These are phyloP conservation scores for Nineta flava DNA, from an alignment of 2,888 invertebrate species.

Conservation along the genomic window DNA sequence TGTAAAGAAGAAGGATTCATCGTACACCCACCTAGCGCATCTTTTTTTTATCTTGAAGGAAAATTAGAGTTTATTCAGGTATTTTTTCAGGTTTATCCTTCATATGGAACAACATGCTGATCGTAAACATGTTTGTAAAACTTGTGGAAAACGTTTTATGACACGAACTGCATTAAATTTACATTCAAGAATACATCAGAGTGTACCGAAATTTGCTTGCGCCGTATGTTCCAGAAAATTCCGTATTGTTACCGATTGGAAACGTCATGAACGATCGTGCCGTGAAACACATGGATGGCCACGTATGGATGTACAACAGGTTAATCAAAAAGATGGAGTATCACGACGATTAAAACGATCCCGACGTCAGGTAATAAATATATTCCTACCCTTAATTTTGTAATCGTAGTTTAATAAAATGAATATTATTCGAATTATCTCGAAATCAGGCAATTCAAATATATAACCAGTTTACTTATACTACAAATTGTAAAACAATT, in stretches of 20 bases:
- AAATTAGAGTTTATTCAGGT: neutral
- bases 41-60: no score
- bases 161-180: conserved; percentile 1
- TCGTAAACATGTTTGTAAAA: conserved; percentile 3
- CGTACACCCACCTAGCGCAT: no score
- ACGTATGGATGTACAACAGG: neutral
- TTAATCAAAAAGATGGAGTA: neutral
- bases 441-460: no score
- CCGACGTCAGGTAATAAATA: neutral
- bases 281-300: conserved; percentile 2
- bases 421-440: no score
- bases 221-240: conserved; percentile 3
- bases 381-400: no score
- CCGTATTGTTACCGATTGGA: conserved; percentile 1
- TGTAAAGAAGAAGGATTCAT: no score
- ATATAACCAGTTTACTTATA: no score
- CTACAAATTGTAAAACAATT: no score
- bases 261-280: conserved; percentile 2
- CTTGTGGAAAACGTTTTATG: conserved; percentile 4
- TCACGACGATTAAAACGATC: neutral
- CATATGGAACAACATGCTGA: conserved; percentile 6
- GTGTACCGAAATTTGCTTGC: neutral
- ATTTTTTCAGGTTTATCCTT: neutral
- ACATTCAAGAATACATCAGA: neutral
- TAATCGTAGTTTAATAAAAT: no score